These are phyloP conservation scores for Fistularia tabacaria DNA, from an alignment of 2,797 vertebrate genomes.

Conservation along the genomic window DNA sequence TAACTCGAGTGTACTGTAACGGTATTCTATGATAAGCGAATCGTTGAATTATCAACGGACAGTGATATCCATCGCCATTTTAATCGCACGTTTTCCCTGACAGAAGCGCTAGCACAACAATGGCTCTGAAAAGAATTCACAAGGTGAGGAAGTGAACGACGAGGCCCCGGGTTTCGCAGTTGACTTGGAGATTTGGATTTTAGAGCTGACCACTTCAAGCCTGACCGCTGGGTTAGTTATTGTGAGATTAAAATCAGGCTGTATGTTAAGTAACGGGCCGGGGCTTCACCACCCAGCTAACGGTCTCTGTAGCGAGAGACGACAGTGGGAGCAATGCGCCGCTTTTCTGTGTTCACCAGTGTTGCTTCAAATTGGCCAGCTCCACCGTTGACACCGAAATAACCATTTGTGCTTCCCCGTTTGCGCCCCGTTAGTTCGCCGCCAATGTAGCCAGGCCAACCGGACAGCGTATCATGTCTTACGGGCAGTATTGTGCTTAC, in stretches of 20 bases:
- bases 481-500: background rate
- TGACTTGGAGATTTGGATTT: constrained; percentile 16
- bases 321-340: constrained; percentile 55
- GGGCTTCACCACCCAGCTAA: constrained; percentile 24
- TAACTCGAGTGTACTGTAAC: constrained; percentile 34
- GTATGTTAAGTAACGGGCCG: background rate
- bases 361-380: constrained; percentile 36
- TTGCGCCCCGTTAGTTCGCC: no score
- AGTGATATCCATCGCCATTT: constrained; percentile 73
- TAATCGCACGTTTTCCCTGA: constrained; percentile 81
- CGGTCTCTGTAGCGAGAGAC: constrained; percentile 43
- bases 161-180: constrained; percentile 63
- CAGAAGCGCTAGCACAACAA: constrained; percentile 84
- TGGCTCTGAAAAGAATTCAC: constrained; percentile 97
- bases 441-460: background rate
- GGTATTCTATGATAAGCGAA: constrained; percentile 55
- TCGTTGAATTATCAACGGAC: constrained; percentile 50
- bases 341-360: constrained; percentile 29
- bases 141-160: constrained; percentile 83
- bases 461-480: background rate
- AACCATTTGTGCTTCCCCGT: background rate
- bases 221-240: background rate
- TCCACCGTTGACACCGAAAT: constrained; percentile 6
- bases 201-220: background rate
- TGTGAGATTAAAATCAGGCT: background rate